phyloP scores from a whole-genome alignment of 2,888 invertebrate genomes.

The Deilephila porcellus region DNA sequence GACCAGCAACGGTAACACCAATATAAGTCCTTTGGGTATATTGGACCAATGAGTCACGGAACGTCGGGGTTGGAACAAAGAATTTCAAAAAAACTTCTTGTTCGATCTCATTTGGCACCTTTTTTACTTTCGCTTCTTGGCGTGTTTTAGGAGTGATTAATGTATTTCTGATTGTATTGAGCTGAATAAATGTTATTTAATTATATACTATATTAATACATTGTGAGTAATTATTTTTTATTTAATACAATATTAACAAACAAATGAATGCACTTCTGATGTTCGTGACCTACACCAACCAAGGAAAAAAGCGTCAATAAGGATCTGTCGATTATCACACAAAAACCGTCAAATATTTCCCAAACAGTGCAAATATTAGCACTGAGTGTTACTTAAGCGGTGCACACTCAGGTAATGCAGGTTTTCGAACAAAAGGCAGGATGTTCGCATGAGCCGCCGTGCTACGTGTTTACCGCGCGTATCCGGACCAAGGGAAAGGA shows the following conservation, averaged over 20 bases:
- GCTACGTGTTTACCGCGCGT: slow-evolving; percentile 52
- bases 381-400: slow-evolving; percentile 18
- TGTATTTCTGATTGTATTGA: not conserved
- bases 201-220: too few species aligned
- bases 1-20: slow-evolving; percentile 11
- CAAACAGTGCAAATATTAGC: slow-evolving; percentile 30
- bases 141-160: not conserved
- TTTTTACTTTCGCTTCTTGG: not conserved
- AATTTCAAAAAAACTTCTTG: not conserved
- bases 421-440: slow-evolving; percentile 54
- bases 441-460: slow-evolving; percentile 41
- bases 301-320: not conserved
- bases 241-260: not conserved
- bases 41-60: slow-evolving; percentile 17
- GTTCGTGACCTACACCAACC: not conserved
- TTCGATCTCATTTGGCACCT: not conserved
- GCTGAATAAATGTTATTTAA: not conserved
- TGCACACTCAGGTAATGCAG: slow-evolving; percentile 29
- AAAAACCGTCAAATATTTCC: slow-evolving; percentile 13
- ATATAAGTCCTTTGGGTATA: not conserved
- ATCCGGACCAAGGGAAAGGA: slow-evolving; percentile 52
- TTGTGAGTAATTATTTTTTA: too few species aligned
- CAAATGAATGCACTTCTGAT: not conserved
- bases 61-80: not conserved
- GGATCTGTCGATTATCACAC: not conserved